Percentiles rank a stretch among this genome's conserved stretches.
phyloP scores from a whole-genome alignment of 2,113 vertebrate genomes.

The Poicephalus meyeri region DNA sequence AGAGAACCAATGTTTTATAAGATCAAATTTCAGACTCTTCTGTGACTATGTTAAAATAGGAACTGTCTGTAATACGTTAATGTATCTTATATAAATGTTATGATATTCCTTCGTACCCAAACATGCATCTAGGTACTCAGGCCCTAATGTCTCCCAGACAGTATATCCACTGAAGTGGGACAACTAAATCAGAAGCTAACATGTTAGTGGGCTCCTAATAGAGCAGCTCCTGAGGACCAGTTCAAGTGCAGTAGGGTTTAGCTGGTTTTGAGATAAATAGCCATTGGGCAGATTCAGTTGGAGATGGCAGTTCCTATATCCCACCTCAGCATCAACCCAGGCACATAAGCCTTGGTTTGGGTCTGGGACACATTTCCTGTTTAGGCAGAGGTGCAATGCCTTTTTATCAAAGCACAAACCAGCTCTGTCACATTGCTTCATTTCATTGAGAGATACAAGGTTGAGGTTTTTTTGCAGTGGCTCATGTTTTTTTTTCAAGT shows the following conservation, averaged over 20 bases:
- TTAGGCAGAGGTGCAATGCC: not conserved
- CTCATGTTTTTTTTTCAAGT: not conserved
- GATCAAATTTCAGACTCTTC: not conserved
- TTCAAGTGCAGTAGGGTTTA: not conserved
- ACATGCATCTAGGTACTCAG: not conserved
- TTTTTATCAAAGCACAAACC: not conserved
- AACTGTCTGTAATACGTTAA: not conserved
- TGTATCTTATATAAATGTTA: not conserved
- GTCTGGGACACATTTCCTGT: not conserved
- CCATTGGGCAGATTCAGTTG: not conserved
- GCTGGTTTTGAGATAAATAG: not conserved
- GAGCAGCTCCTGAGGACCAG: not conserved
- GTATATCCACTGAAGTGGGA: not conserved
- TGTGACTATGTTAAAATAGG: not conserved
- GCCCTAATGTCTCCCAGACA: not conserved
- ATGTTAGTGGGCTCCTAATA: accelerated
- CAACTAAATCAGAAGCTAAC: not conserved
- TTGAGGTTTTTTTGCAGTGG: not conserved
- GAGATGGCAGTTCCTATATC: not conserved
- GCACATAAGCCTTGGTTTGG: not conserved
- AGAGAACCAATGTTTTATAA: not conserved
- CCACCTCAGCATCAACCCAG: not conserved
- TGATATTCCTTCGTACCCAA: not conserved
- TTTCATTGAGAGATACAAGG: not conserved
- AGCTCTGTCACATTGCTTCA: not conserved